phyloP scores from a whole-genome alignment of 2,888 invertebrate genomes.

The Chesias legatella region DNA sequence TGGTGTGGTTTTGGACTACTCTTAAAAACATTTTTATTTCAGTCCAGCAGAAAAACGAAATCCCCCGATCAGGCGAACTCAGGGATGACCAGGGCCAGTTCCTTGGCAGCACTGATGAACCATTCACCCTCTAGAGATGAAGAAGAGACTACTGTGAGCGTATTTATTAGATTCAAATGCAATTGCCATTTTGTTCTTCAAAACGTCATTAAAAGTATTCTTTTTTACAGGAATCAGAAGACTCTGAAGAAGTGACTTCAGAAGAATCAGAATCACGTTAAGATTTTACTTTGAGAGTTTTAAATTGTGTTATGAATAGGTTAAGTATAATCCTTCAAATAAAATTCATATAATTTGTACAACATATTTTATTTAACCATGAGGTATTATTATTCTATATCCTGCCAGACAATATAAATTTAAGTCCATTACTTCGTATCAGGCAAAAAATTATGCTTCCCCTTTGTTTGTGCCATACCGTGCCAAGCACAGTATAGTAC shows the following conservation, averaged over 20 bases:
- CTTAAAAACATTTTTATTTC: conserved; percentile 17
- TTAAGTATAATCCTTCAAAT: conserved; percentile 3
- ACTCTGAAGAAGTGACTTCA: conserved; percentile 57
- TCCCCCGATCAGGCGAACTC: conserved; percentile 53
- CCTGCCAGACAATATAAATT: neutral
- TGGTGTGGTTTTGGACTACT: no score
- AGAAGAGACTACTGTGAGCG: conserved; percentile 56
- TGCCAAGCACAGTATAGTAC: conserved; percentile 30
- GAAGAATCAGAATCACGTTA: conserved; percentile 68
- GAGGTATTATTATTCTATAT: neutral
- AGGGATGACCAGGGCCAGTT: conserved; percentile 51
- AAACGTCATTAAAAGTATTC: no score
- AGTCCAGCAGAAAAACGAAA: conserved; percentile 49
- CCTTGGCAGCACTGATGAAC: conserved; percentile 64
- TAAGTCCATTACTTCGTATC: no score
- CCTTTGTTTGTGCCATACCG: conserved; percentile 31
- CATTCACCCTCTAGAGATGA: conserved; percentile 56
- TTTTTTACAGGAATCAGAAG: conserved; percentile 56
- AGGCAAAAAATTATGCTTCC: neutral
- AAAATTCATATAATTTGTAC: conserved; percentile 11
- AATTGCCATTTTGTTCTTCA: no score
- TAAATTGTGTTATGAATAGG: no score
- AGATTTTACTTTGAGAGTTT: no score
- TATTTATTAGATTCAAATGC: neutral
- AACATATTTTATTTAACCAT: conserved; percentile 16